Evolutionary conservation across 2,888 invertebrate species (phyloP).

Genomic region (Diachrysia chrysitis): DNA sequence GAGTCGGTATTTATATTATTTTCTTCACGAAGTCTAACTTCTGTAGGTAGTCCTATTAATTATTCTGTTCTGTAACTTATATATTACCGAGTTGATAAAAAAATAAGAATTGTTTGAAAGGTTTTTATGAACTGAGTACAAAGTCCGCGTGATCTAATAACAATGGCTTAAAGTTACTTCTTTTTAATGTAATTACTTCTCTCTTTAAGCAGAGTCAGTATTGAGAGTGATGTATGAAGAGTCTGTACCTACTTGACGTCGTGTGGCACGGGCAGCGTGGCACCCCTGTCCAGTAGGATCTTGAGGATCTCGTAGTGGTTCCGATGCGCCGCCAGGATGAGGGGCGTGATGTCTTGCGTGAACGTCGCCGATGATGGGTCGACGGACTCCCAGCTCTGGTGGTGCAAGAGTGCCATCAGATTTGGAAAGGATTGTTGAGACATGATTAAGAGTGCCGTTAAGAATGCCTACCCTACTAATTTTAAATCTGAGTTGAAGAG

Average conservation of each 20-base stretch:
- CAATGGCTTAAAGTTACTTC: too few species aligned
- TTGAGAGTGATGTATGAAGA: conserved; percentile 43
- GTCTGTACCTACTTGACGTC: conserved; percentile 94
- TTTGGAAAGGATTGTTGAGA: too few species aligned
- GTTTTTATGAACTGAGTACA: too few species aligned
- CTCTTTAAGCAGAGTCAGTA: conserved; percentile 13
- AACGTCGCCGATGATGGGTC: conserved; percentile 95
- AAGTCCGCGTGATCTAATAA: too few species aligned
- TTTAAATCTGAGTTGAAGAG: too few species aligned
- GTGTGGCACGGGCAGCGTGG: conserved; percentile 96
- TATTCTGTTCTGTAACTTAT: too few species aligned
- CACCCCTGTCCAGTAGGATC: conserved; percentile 97
- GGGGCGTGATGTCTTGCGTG: conserved; percentile 98
- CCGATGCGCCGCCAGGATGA: conserved; percentile 97
- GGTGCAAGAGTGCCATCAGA: not conserved
- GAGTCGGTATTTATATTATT: too few species aligned
- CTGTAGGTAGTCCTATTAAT: too few species aligned
- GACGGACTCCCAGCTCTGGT: conserved; percentile 95
- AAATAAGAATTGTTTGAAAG: too few species aligned
- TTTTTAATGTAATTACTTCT: too few species aligned
- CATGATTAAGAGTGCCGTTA: not conserved
- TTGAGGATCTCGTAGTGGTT: conserved; percentile 99
- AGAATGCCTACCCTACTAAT: not conserved
- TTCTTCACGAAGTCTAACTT: too few species aligned
- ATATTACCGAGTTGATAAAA: too few species aligned